Evolutionary conservation across 2,888 invertebrate genomes (phyloP).

Genomic region (Sisyra terminalis): DNA sequence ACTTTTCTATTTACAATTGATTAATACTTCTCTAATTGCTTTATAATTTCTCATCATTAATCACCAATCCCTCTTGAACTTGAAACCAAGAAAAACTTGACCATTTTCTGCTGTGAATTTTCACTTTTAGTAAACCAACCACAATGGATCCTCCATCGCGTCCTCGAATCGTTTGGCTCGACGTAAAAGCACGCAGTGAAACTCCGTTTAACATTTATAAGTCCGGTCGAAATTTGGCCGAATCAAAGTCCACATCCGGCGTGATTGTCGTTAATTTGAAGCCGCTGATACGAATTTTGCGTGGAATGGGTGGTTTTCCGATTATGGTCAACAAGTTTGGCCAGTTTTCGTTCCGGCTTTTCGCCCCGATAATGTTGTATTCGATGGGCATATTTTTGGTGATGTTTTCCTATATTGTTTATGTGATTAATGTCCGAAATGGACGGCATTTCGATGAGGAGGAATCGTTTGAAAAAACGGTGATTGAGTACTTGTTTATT

Average conservation of each 20-base stretch:
- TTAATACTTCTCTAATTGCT: no score
- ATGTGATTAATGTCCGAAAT: constrained; percentile 10
- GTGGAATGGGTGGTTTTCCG: constrained; percentile 44
- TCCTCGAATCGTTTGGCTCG: no score
- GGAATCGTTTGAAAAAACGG: constrained; percentile 46
- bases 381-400: constrained; percentile 33
- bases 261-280: constrained; percentile 28
- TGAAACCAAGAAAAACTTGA: no score
- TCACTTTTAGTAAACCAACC: no score
- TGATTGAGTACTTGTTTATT: constrained; percentile 57
- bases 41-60: no score
- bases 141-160: no score
- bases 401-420: constrained; percentile 22
- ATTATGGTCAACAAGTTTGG: constrained; percentile 33
- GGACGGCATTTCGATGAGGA: background rate
- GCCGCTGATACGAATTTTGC: constrained; percentile 29
- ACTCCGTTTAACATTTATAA: no score
- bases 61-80: no score
- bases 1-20: no score
- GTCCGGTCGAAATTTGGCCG: no score
- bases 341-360: constrained; percentile 19
- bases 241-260: background rate
- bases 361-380: constrained; percentile 39
- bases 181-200: no score
- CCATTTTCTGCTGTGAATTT: no score